phyloP scores from a whole-genome alignment of 2,797 vertebrate genomes.

The Hapalemur alaotrensis region DNA sequence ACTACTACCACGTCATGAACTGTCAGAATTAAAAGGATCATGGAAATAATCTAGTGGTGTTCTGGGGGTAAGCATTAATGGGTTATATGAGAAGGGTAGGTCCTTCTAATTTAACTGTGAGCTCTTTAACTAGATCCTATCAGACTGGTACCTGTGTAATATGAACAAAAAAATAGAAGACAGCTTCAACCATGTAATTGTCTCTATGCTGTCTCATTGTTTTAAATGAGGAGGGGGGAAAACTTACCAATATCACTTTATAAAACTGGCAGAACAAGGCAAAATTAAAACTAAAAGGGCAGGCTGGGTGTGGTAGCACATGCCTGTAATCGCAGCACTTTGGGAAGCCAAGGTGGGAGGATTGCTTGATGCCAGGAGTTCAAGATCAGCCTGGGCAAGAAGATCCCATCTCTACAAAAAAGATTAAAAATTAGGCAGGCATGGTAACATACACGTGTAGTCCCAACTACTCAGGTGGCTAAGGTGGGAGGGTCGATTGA shows the following conservation, averaged over 20 bases:
- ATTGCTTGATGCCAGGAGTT: neutral
- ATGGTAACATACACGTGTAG: neutral
- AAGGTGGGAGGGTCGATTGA: neutral
- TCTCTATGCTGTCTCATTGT: neutral
- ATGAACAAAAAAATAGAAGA: conserved; percentile 14
- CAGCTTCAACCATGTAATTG: neutral
- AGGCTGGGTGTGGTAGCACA: neutral
- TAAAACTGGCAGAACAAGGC: neutral
- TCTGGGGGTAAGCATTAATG: neutral
- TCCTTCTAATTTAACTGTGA: conserved; percentile 25
- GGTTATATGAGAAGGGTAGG: neutral
- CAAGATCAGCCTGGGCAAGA: neutral
- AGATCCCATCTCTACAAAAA: no score
- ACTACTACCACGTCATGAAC: neutral
- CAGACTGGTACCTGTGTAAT: neutral
- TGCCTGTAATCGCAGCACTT: neutral
- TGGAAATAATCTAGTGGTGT: neutral
- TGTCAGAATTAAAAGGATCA: conserved; percentile 26
- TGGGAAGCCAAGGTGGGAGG: neutral
- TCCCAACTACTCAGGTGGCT: neutral
- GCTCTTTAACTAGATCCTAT: conserved; percentile 36
- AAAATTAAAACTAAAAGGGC: conserved; percentile 22
- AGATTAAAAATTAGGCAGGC: neutral
- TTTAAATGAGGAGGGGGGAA: neutral
- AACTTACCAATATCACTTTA: neutral